Evolutionary conservation across 2,797 vertebrate species (phyloP).

Genomic region (Mastacembelus armatus): DNA sequence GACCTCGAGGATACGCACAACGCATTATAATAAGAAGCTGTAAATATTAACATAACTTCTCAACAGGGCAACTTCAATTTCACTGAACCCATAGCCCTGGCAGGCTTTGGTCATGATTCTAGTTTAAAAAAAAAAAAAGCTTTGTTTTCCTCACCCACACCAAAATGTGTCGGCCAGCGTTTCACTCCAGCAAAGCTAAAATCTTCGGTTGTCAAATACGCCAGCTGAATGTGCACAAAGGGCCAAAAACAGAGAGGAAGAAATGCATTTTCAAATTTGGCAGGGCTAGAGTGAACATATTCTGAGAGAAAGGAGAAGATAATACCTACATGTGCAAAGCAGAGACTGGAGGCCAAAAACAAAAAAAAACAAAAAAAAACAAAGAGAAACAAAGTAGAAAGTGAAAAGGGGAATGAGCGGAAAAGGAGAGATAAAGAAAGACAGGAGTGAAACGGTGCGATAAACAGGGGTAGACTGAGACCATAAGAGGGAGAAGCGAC

Average conservation of each 20-base stretch:
- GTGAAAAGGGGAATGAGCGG: not conserved
- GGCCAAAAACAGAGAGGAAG: not conserved
- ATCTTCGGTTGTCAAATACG: not conserved
- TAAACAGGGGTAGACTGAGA: conserved; percentile 18
- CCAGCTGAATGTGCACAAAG: not conserved
- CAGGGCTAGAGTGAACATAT: not conserved
- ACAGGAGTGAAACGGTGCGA: not conserved
- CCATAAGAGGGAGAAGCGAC: not conserved
- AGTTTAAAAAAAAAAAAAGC: too few relatives aligned
- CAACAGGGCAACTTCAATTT: too few relatives aligned
- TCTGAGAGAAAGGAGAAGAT: not conserved
- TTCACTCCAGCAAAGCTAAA: not conserved
- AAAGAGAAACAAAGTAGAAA: too few relatives aligned
- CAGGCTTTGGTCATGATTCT: too few relatives aligned
- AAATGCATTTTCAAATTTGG: not conserved
- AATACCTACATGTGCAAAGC: too few relatives aligned
- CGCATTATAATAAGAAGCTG: too few relatives aligned
- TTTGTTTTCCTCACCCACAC: not conserved
- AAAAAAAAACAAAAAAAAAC: not conserved
- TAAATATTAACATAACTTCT: too few relatives aligned
- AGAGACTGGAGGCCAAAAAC: not conserved
- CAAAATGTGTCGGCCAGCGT: too few relatives aligned
- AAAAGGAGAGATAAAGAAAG: not conserved
- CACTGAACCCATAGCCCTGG: too few relatives aligned
- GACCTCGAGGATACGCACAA: too few relatives aligned